Conservation (phyloP, 2,113 vertebrate genomes). For the Phycodurus eques region DNA sequence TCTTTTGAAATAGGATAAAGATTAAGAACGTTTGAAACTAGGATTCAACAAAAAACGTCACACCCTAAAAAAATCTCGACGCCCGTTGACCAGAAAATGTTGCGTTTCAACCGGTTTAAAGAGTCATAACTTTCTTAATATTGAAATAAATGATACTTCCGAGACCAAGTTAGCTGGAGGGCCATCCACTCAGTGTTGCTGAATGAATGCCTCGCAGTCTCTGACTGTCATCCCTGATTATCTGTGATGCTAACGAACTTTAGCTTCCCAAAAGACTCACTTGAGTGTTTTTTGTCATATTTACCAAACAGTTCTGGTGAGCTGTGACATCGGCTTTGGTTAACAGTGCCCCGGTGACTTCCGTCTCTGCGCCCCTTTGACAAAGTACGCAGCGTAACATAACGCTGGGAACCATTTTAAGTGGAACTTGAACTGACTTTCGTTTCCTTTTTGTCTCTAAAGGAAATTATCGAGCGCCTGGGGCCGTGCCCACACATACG, state of each 20-base stretch:
- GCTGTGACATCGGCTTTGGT: slow-evolving; percentile 46
- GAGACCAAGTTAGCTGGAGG: no score
- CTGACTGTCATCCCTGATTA: not conserved
- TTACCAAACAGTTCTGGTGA: slow-evolving; percentile 76
- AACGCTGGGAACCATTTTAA: not conserved
- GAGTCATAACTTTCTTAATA: no score
- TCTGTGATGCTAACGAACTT: not conserved
- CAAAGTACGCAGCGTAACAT: slow-evolving; percentile 60
- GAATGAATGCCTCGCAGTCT: no score
- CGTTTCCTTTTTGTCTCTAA: not conserved
- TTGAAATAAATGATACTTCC: no score
- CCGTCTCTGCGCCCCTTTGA: slow-evolving; percentile 15
- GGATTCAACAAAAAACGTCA: no score
- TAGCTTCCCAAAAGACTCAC: not conserved
- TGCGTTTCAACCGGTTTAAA: no score
- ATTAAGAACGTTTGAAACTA: no score
- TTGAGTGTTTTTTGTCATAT: not conserved
- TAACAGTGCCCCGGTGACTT: slow-evolving; percentile 51
- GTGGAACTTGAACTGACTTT: not conserved
- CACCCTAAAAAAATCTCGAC: no score
- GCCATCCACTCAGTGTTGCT: no score
- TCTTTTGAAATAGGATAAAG: no score
- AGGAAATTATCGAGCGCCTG: not conserved
- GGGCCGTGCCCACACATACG: no score
- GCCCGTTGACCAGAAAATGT: no score